Conservation (phyloP, 1,140 invertebrate species). For the Cyphomyrmex costatus region DNA sequence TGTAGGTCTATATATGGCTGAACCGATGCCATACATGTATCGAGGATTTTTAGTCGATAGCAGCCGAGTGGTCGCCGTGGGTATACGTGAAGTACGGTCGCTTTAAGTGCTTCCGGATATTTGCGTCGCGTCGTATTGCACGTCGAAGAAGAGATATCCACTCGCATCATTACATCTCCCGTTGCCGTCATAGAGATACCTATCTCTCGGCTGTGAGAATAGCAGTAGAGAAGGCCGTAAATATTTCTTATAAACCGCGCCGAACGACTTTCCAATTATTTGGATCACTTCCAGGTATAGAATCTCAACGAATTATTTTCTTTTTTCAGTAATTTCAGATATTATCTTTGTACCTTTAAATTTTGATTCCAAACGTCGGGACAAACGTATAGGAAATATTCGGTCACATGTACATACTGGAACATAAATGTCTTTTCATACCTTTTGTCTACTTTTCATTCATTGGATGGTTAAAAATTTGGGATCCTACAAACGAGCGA, state of each 20-base stretch:
- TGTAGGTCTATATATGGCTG: background rate
- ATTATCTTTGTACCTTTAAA: too few relatives aligned
- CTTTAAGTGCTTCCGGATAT: constrained; percentile 58
- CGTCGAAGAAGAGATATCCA: constrained; percentile 26
- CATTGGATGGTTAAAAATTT: too few relatives aligned
- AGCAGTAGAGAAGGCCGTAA: constrained; percentile 24
- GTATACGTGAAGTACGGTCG: constrained; percentile 8
- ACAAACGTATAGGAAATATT: too few relatives aligned
- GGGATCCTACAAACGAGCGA: too few relatives aligned
- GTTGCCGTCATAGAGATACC: constrained; percentile 24
- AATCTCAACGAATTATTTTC: too few relatives aligned
- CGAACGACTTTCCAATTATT: background rate
- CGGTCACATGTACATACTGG: too few relatives aligned
- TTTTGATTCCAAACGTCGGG: too few relatives aligned
- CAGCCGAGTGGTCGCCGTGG: background rate
- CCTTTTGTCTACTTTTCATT: too few relatives aligned
- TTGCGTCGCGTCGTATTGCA: constrained; percentile 34
- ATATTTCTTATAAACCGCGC: constrained; percentile 49
- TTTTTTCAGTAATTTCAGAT: too few relatives aligned
- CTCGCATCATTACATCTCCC: constrained; percentile 34
- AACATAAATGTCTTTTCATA: too few relatives aligned
- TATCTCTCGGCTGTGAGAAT: constrained; percentile 2
- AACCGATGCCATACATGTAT: constrained; percentile 11
- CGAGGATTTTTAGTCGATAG: constrained; percentile 47
- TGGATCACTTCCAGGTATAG: too few relatives aligned